phyloP scores from a whole-genome alignment of 2,113 vertebrate species.

The Tragelaphus scriptus region DNA sequence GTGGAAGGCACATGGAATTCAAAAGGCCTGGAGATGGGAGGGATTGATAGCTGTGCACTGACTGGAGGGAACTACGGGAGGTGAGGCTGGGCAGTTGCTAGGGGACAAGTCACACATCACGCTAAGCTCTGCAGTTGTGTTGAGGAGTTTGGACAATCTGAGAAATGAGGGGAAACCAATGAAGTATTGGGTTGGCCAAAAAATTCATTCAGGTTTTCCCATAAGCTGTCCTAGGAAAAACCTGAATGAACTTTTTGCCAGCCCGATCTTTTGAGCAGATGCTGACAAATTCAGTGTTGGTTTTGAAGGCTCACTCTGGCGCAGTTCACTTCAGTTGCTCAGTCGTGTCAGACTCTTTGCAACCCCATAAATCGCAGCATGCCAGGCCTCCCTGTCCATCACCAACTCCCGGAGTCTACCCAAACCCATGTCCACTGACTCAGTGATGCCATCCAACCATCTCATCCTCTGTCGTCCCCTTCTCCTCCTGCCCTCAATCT shows the following conservation, averaged over 20 bases:
- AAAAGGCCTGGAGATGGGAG: background rate
- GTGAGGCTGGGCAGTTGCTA: background rate
- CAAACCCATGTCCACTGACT: background rate
- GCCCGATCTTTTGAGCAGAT: background rate
- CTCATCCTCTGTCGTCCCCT: background rate
- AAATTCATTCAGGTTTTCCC: background rate
- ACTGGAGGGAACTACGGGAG: background rate
- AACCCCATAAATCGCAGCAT: accelerated
- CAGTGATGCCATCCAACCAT: background rate
- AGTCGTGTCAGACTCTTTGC: background rate
- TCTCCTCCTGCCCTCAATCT: background rate
- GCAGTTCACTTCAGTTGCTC: background rate
- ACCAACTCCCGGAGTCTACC: background rate
- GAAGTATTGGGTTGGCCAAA: background rate
- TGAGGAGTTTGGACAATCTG: background rate
- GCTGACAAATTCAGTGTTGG: background rate
- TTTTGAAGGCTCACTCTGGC: background rate
- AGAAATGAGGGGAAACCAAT: background rate
- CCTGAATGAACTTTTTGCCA: background rate
- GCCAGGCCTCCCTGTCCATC: background rate
- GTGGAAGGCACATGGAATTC: background rate
- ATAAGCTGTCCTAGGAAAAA: background rate
- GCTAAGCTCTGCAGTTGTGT: background rate
- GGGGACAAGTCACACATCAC: background rate
- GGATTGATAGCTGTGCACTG: background rate